These are phyloP conservation scores for Rhagonycha fulva DNA, from an alignment of 2,888 invertebrate species.

Conservation along the genomic window DNA sequence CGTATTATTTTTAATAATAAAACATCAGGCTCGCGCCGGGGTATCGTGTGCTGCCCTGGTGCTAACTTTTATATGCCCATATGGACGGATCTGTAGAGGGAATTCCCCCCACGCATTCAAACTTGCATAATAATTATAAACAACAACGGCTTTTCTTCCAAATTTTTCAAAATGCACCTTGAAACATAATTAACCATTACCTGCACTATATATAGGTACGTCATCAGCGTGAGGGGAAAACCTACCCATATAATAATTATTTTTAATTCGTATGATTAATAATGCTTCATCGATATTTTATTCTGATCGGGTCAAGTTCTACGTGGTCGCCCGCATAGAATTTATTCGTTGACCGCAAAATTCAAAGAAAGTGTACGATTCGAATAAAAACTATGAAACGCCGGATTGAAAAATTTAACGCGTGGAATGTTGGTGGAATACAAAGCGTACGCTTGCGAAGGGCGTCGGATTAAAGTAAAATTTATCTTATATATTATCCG, in stretches of 20 bases:
- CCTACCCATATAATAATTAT: too few relatives aligned
- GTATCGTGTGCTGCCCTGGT: neutral
- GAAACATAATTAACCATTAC: too few relatives aligned
- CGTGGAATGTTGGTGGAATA: neutral
- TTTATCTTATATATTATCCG: constrained; percentile 33
- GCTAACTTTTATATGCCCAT: neutral
- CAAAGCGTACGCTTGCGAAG: neutral
- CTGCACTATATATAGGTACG: too few relatives aligned
- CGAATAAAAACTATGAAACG: neutral
- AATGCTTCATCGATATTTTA: too few relatives aligned
- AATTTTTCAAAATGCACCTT: neutral
- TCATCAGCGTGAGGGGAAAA: too few relatives aligned
- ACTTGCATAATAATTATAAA: neutral
- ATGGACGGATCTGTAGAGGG: neutral
- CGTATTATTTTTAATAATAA: neutral
- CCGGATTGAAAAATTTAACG: neutral
- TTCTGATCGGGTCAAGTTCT: neutral
- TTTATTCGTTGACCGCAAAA: neutral
- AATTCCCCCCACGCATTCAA: neutral
- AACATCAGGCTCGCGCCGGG: neutral
- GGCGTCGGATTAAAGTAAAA: neutral
- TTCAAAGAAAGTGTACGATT: neutral
- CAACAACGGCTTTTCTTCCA: neutral
- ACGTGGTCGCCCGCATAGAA: neutral
- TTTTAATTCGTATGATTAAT: too few relatives aligned